phyloP scores from a whole-genome alignment of 2,888 invertebrate species.

The Volucella zonaria region DNA sequence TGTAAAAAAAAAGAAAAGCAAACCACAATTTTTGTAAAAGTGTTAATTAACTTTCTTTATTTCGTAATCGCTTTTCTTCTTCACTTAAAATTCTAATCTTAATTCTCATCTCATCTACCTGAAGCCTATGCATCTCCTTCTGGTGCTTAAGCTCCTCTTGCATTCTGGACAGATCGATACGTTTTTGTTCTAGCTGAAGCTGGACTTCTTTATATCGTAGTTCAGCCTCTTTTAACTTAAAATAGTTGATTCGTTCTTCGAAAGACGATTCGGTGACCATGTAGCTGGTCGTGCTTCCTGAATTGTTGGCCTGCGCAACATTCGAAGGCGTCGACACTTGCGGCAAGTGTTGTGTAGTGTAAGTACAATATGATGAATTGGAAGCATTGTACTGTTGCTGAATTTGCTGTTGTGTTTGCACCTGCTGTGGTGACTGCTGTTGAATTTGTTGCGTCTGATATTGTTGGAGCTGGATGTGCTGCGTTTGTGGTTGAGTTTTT shows the following conservation, averaged over 20 bases:
- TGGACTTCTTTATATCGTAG: conserved; percentile 80
- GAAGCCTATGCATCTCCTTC: conserved; percentile 80
- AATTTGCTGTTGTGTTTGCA: conserved; percentile 71
- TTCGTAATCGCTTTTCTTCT: conserved; percentile 79
- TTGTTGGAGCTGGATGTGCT: conserved; percentile 81
- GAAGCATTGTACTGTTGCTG: conserved; percentile 75
- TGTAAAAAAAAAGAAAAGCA: not conserved
- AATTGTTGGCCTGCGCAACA: conserved; percentile 35
- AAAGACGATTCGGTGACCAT: conserved; percentile 70
- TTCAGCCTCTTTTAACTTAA: conserved; percentile 81
- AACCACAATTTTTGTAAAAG: not conserved
- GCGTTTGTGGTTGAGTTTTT: conserved; percentile 80
- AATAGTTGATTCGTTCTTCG: conserved; percentile 80
- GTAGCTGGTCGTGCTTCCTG: conserved; percentile 27
- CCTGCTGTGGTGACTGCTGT: conserved; percentile 49
- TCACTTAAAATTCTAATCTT: conserved; percentile 81
- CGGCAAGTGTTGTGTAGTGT: conserved; percentile 72
- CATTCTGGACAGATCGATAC: conserved; percentile 79
- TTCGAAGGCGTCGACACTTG: conserved; percentile 30
- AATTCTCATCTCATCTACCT: conserved; percentile 80
- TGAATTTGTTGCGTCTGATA: conserved; percentile 77
- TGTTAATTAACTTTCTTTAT: conserved; percentile 71
- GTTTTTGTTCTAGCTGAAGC: conserved; percentile 79
- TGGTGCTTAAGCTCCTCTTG: conserved; percentile 81
- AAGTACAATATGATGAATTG: conserved; percentile 74